Conservation (phyloP, 1,140 invertebrate genomes). For the Samia ricini region DNA sequence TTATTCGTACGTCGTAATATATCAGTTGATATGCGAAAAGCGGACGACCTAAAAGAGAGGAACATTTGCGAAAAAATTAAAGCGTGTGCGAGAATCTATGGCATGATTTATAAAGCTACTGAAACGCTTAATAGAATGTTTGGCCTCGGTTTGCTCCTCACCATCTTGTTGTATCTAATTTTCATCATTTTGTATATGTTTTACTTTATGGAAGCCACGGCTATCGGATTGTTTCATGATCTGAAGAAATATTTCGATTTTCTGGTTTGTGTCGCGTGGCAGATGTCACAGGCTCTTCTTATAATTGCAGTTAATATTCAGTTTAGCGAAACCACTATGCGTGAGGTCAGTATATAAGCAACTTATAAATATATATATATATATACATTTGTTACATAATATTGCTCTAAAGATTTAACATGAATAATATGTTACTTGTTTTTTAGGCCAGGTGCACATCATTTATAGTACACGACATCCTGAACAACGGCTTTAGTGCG, state of each 20-base stretch:
- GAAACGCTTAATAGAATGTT: conserved; percentile 35
- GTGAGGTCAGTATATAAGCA: conserved; percentile 30
- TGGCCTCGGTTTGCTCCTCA: conserved; percentile 39
- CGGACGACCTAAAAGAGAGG: conserved; percentile 35
- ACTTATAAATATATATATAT: background rate
- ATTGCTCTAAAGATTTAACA: background rate
- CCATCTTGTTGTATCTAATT: conserved; percentile 32
- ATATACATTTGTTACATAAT: background rate
- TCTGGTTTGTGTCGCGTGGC: conserved; percentile 47
- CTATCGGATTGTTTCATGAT: conserved; percentile 48
- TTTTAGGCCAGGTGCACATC: conserved; percentile 40
- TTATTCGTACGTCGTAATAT: conserved; percentile 32
- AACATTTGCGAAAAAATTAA: conserved; percentile 41
- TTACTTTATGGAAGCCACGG: conserved; percentile 63
- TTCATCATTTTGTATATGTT: conserved; percentile 47
- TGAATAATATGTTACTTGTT: conserved; percentile 1
- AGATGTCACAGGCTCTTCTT: conserved; percentile 33
- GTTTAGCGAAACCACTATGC: conserved; percentile 35
- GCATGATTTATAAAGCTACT: conserved; percentile 38
- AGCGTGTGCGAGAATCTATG: conserved; percentile 42
- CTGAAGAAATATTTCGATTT: conserved; percentile 40
- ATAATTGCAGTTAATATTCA: conserved; percentile 39
- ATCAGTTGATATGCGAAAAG: conserved; percentile 20
- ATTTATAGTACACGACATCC: conserved; percentile 40
- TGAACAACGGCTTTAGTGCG: conserved; percentile 32